phyloP scores from a whole-genome alignment of 2,888 invertebrate genomes.

The Netelia melanura region DNA sequence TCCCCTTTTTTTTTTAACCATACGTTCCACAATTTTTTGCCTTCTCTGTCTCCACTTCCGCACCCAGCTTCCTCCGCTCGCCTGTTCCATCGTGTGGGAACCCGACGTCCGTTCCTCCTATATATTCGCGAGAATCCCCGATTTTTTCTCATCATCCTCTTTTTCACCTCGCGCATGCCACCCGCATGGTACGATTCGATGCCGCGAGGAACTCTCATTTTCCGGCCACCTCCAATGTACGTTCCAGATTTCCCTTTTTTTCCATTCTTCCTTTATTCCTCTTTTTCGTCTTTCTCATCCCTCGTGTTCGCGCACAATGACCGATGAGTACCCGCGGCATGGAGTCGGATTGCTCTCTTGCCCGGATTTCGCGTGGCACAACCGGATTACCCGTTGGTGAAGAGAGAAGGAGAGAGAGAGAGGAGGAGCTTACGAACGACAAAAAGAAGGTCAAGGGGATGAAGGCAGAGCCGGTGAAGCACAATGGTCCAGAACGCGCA shows the following conservation, averaged over 20 bases:
- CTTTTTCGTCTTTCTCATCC: background rate
- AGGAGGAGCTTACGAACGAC: background rate
- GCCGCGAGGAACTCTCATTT: constrained; percentile 52
- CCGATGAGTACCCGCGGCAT: constrained; percentile 31
- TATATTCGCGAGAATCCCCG: constrained; percentile 5
- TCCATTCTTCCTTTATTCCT: constrained; percentile 28
- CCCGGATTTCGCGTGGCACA: constrained; percentile 41
- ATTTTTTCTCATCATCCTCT: constrained; percentile 12
- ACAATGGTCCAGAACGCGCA: constrained; percentile 63
- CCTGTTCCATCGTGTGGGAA: constrained; percentile 7
- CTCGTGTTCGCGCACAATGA: constrained; percentile 72
- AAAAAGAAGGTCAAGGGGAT: background rate
- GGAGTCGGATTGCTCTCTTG: constrained; percentile 64
- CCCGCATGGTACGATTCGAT: constrained; percentile 5
- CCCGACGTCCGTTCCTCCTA: background rate
- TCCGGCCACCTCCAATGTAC: constrained; percentile 35
- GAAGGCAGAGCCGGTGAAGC: background rate
- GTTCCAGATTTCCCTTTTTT: constrained; percentile 27
- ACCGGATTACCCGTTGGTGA: constrained; percentile 34
- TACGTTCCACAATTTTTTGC: constrained; percentile 59
- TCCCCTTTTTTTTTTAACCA: constrained; percentile 44
- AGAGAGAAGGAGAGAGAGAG: background rate
- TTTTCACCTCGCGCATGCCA: background rate
- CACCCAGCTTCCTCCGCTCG: constrained; percentile 64
- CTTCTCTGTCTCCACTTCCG: constrained; percentile 52